Conservation (phyloP, 2,113 vertebrate genomes). For the Ranitomeya imitator region DNA sequence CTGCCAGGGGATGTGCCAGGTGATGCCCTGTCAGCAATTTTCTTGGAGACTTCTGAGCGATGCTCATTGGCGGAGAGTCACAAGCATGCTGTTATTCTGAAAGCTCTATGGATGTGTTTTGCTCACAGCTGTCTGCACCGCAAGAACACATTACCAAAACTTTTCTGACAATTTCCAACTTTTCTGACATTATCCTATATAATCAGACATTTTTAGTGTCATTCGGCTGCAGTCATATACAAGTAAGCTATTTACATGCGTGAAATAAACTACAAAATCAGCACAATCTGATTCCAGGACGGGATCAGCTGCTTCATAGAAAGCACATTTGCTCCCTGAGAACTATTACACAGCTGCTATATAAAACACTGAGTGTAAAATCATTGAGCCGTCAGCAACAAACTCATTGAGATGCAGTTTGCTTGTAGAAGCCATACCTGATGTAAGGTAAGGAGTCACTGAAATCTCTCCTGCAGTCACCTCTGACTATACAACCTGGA, state of each 20-base stretch:
- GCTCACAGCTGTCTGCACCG: not conserved
- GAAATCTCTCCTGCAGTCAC: not conserved
- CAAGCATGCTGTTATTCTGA: not conserved
- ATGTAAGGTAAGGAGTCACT: not conserved
- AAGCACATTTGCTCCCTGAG: not conserved
- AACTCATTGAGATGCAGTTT: too few relatives aligned
- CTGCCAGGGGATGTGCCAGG: too few relatives aligned
- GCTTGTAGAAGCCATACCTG: conserved; percentile 30
- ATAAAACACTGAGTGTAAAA: not conserved
- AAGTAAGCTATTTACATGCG: not conserved
- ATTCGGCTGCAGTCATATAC: not conserved
- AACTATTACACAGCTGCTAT: not conserved
- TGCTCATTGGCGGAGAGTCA: not conserved
- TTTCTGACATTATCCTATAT: not conserved
- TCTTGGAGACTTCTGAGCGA: not conserved
- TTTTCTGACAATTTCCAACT: not conserved
- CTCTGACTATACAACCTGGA: conserved; percentile 4
- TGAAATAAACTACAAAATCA: not conserved
- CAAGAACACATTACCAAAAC: not conserved
- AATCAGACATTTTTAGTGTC: not conserved
- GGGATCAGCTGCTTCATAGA: not conserved
- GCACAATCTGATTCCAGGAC: not conserved
- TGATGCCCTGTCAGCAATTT: not conserved
- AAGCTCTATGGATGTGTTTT: not conserved
- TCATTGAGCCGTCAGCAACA: not conserved